Evolutionary conservation across 1,140 invertebrate species (phyloP).

Genomic region (Trinorchestia longiramus): DNA sequence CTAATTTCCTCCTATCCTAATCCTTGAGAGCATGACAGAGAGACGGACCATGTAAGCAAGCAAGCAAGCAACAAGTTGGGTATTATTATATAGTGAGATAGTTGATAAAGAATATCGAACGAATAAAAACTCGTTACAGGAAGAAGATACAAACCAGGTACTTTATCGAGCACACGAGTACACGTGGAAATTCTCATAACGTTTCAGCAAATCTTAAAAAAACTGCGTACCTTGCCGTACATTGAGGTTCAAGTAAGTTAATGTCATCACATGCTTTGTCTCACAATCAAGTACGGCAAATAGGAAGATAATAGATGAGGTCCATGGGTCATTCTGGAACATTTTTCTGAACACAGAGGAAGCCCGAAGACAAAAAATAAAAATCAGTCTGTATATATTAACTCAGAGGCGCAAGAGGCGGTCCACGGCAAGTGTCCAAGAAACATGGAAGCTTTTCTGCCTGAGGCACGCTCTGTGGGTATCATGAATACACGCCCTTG

Average conservation of each 20-base stretch:
- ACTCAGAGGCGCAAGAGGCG: background rate
- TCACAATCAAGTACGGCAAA: background rate
- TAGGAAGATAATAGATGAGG: background rate
- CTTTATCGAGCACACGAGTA: background rate
- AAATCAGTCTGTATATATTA: background rate
- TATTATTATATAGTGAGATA: no score
- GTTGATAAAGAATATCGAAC: no score
- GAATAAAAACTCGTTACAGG: background rate
- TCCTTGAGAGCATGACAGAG: no score
- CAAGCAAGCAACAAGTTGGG: no score
- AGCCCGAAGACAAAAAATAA: background rate
- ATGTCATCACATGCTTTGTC: background rate
- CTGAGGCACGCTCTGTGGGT: background rate
- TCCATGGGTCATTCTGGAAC: background rate
- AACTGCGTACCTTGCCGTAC: background rate
- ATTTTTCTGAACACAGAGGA: background rate
- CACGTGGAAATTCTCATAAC: background rate
- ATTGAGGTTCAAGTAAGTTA: background rate
- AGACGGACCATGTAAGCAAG: no score
- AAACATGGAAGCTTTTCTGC: background rate
- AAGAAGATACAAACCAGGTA: background rate
- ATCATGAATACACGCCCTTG: background rate
- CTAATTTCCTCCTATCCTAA: no score
- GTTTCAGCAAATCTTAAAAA: background rate
- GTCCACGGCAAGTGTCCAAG: background rate